A percentile compares a stretch with the other conserved stretches of the same genome.
phyloP scores from a whole-genome alignment of 1,140 invertebrate genomes.

The Spodoptera frugiperda region DNA sequence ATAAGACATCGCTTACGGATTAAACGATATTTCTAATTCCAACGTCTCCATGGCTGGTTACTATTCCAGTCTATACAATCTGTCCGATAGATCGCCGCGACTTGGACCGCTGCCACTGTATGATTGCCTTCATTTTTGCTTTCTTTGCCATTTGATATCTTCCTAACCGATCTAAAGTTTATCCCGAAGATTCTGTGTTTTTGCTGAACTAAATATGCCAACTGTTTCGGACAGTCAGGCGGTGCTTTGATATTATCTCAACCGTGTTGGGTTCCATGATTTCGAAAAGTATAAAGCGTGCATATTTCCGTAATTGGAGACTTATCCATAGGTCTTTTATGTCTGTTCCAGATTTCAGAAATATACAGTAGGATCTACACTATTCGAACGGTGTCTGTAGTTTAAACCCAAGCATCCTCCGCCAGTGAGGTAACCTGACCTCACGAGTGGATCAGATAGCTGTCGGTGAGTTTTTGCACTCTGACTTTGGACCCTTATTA shows the following conservation, averaged over 20 bases:
- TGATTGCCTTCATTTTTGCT: constrained; percentile 33
- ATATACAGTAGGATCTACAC: too few relatives aligned
- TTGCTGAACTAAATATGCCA: constrained; percentile 19
- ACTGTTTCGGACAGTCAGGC: neutral
- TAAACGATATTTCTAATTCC: constrained; percentile 2
- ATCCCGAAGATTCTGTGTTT: neutral
- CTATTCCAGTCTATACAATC: neutral
- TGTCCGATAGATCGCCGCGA: constrained; percentile 20
- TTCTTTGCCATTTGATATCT: constrained; percentile 30
- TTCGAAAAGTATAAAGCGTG: neutral
- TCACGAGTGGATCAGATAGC: neutral
- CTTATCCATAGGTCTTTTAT: too few relatives aligned
- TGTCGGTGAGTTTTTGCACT: constrained; percentile 26
- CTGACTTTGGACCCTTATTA: constrained; percentile 34
- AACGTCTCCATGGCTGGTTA: neutral
- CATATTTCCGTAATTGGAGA: neutral
- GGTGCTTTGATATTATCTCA: constrained; percentile 4
- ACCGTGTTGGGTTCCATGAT: neutral
- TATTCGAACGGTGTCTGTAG: neutral
- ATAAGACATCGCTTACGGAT: too few relatives aligned
- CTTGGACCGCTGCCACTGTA: constrained; percentile 24
- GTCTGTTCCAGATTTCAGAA: too few relatives aligned
- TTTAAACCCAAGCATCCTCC: neutral
- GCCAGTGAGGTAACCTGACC: neutral
- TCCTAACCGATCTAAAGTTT: constrained; percentile 18